Conservation (phyloP, 1,140 invertebrate species). For the Coenobita brevimanus region DNA sequence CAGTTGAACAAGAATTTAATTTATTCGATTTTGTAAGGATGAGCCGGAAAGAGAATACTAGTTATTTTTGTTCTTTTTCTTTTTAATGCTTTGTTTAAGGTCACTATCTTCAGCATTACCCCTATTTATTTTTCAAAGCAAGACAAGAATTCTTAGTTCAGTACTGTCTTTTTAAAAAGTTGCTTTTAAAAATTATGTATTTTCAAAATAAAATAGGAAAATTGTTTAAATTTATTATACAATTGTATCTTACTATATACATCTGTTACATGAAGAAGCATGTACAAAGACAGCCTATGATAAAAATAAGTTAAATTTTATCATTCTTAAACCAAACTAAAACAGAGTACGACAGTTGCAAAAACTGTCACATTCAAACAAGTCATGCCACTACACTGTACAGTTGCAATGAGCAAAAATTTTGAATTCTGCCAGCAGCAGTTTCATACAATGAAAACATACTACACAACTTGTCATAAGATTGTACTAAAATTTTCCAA, state of each 20-base stretch:
- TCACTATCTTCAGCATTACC: too few species aligned
- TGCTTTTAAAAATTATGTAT: not conserved
- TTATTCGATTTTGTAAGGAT: too few species aligned
- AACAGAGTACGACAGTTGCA: not conserved
- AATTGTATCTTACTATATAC: slow-evolving; percentile 46
- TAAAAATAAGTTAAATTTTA: slow-evolving; percentile 28
- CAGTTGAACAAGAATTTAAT: too few species aligned
- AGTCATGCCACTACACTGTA: not conserved
- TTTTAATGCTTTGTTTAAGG: too few species aligned
- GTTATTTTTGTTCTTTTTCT: too few species aligned
- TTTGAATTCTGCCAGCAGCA: not conserved
- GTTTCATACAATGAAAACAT: too few species aligned
- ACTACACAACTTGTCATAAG: too few species aligned
- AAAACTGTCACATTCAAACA: not conserved
- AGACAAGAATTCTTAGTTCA: too few species aligned
- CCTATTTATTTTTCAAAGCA: too few species aligned
- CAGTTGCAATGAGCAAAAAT: not conserved
- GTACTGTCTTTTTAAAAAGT: too few species aligned
- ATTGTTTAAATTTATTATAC: slow-evolving; percentile 36
- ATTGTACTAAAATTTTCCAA: too few species aligned
- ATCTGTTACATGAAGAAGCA: slow-evolving; percentile 11
- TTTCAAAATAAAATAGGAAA: not conserved
- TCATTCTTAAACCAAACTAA: not conserved
- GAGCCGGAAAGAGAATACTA: too few species aligned
- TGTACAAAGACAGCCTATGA: slow-evolving; percentile 13